A percentile compares a stretch with the other conserved stretches of the same genome.
Conservation (phyloP, 2,888 invertebrate species). For the Microctonus brassicae region DNA sequence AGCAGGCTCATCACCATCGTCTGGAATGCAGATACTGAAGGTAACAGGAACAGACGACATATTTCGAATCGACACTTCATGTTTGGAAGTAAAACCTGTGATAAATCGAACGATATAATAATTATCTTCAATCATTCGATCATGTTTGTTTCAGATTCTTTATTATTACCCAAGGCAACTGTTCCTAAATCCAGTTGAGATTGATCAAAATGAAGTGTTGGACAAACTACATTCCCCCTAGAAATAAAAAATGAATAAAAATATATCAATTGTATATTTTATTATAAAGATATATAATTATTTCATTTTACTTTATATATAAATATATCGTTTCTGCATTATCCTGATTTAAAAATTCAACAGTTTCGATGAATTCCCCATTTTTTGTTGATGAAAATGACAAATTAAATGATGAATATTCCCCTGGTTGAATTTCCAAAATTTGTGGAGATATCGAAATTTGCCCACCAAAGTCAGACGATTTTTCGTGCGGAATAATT, state of each 20-base stretch:
- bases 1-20: constrained; percentile 73
- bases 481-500: constrained; percentile 70
- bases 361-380: constrained; percentile 76
- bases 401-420: constrained; percentile 72
- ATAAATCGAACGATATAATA: neutral
- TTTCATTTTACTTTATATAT: constrained; percentile 71
- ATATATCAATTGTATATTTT: constrained; percentile 2
- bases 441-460: constrained; percentile 72
- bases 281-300: neutral
- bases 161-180: constrained; percentile 73
- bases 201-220: constrained; percentile 73
- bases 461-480: constrained; percentile 73
- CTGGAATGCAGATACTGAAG: constrained; percentile 70
- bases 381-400: constrained; percentile 74
- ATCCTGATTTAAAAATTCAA: constrained; percentile 74
- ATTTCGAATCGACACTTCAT: constrained; percentile 72
- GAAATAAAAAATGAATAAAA: constrained; percentile 45
- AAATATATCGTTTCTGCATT: constrained; percentile 73
- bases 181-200: constrained; percentile 73
- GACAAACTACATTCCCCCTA: constrained; percentile 76
- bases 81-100: constrained; percentile 71
- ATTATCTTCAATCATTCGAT: neutral
- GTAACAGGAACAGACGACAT: constrained; percentile 73
- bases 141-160: neutral
- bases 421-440: constrained; percentile 71